These are phyloP conservation scores for Gnathonemus longibarbis DNA, from an alignment of 2,113 vertebrate genomes.

Conservation along the genomic window DNA sequence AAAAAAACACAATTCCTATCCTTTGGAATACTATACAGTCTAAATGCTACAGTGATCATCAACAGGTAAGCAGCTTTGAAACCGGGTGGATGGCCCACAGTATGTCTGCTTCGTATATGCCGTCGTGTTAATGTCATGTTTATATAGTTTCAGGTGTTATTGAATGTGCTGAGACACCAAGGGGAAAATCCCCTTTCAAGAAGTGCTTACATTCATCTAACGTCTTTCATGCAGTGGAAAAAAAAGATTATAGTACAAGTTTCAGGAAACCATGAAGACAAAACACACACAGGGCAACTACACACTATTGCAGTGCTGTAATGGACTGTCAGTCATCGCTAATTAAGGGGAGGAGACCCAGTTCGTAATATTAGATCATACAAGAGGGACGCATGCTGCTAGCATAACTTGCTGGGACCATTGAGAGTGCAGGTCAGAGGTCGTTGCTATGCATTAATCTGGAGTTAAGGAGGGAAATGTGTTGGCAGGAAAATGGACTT, in stretches of 20 bases:
- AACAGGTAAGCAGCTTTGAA: neutral
- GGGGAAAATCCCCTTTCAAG: neutral
- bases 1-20: neutral
- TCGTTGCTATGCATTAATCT: neutral
- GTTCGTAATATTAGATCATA: neutral
- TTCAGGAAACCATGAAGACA: neutral
- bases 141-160: neutral
- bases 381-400: neutral
- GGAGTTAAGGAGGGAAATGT: neutral
- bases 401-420: neutral
- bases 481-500: neutral
- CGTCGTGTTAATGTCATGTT: neutral
- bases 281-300: neutral
- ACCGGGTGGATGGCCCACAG: neutral
- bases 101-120: neutral
- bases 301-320: neutral
- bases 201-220: neutral
- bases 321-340: neutral
- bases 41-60: neutral
- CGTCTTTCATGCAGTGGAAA: neutral
- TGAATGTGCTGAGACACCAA: neutral
- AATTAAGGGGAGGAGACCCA: neutral
- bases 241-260: neutral
- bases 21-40: neutral
- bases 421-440: neutral